A percentile compares a stretch with the other conserved stretches of the same genome.
Evolutionary conservation across 2,888 invertebrate genomes (phyloP).

Genomic region (Lysandra bellargus): DNA sequence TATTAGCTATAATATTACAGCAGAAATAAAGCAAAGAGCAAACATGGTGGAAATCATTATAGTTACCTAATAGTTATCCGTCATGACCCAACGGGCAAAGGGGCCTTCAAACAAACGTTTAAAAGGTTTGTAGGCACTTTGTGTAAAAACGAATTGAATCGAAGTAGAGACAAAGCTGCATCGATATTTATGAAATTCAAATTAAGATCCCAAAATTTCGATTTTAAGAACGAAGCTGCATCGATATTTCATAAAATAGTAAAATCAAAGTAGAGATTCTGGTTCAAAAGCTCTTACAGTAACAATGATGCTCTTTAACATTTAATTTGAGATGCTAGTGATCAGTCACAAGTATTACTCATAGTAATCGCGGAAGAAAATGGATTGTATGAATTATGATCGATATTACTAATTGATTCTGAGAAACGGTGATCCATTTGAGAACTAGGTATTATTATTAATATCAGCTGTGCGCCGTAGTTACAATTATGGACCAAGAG

Average conservation of each 20-base stretch:
- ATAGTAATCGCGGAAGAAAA: slow-evolving; percentile 13
- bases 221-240: slow-evolving; percentile 43
- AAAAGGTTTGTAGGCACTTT: too few species aligned
- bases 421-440: slow-evolving; percentile 1
- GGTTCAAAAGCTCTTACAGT: background rate
- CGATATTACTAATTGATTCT: background rate
- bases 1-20: too few species aligned
- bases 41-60: too few species aligned
- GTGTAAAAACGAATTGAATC: too few species aligned
- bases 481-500: background rate
- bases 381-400: background rate
- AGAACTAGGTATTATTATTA: background rate
- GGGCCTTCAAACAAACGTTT: too few species aligned
- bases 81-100: too few species aligned
- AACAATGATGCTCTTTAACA: slow-evolving; percentile 6
- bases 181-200: too few species aligned
- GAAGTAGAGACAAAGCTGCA: too few species aligned
- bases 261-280: background rate
- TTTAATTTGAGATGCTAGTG: background rate
- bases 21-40: too few species aligned
- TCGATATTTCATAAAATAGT: slow-evolving; percentile 25
- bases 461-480: background rate
- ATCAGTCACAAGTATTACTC: slow-evolving; percentile 18
- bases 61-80: too few species aligned
- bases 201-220: too few species aligned